Evolutionary conservation across 2,888 invertebrate species (phyloP).

Genomic region (Synergus itoensis): DNA sequence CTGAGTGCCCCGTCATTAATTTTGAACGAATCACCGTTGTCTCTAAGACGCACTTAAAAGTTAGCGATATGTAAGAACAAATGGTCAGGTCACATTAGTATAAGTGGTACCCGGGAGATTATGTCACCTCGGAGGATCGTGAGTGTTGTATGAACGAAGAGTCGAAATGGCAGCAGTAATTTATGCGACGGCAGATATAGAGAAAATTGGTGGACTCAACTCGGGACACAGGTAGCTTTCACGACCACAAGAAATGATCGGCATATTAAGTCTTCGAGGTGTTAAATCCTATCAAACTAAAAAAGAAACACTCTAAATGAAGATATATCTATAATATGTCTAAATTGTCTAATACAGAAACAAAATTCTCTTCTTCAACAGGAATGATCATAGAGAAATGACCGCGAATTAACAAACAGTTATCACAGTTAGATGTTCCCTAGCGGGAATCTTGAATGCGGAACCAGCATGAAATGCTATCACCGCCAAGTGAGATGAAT

Average conservation of each 20-base stretch:
- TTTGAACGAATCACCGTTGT: slow-evolving; percentile 26
- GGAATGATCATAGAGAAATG: neutral
- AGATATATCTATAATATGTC: slow-evolving; percentile 27
- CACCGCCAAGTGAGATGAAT: slow-evolving; percentile 50
- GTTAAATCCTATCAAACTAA: slow-evolving; percentile 27
- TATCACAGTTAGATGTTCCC: neutral
- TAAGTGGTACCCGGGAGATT: slow-evolving; percentile 59
- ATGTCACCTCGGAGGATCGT: slow-evolving; percentile 58
- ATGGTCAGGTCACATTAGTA: slow-evolving; percentile 45
- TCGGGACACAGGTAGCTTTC: slow-evolving; percentile 8
- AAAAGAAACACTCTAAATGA: neutral
- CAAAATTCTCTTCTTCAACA: neutral
- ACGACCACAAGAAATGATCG: neutral
- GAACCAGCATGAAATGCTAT: slow-evolving; percentile 3
- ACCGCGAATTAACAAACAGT: neutral
- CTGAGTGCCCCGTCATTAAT: slow-evolving; percentile 16
- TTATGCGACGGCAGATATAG: slow-evolving; percentile 62
- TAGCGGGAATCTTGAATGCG: neutral
- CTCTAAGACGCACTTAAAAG: slow-evolving; percentile 7
- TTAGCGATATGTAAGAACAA: slow-evolving; percentile 24
- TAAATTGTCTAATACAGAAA: too few species aligned
- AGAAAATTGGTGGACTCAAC: slow-evolving; percentile 55
- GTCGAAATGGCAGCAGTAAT: slow-evolving; percentile 56
- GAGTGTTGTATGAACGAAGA: slow-evolving; percentile 58
- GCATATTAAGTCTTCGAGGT: neutral